A percentile compares a stretch with the other conserved stretches of the same genome.
Conservation (phyloP, 2,113 vertebrate species). For the Poeciliopsis prolifica region DNA sequence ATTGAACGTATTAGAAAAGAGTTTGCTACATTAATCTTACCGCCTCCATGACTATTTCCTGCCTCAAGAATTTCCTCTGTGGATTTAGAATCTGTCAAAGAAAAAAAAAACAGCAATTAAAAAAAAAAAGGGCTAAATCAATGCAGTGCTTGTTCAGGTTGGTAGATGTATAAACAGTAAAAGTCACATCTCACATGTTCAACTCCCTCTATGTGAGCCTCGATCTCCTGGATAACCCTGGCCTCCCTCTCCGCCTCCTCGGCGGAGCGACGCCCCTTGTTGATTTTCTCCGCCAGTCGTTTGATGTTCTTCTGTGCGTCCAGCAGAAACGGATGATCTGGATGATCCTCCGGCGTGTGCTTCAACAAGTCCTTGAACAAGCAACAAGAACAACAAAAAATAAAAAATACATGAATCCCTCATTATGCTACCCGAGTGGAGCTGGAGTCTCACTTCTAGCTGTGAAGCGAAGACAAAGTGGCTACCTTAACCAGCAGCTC, state of each 20-base stretch:
- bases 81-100: constrained; percentile 90
- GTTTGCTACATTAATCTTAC: constrained; percentile 78
- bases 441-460: neutral
- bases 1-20: neutral
- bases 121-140: neutral
- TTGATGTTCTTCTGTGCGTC: constrained; percentile 96
- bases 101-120: constrained; percentile 12
- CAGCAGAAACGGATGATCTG: constrained; percentile 87
- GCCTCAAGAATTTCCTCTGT: constrained; percentile 92
- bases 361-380: constrained; percentile 90
- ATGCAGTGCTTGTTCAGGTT: neutral
- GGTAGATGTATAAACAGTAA: neutral
- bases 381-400: neutral
- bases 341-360: constrained; percentile 95
- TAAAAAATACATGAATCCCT: neutral
- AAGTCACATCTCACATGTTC: constrained; percentile 85
- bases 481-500: constrained; percentile 97
- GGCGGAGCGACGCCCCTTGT: constrained; percentile 92
- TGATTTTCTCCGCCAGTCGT: constrained; percentile 94
- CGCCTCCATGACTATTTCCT: constrained; percentile 97
- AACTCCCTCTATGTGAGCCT: constrained; percentile 97
- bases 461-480: neutral
- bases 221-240: constrained; percentile 96
- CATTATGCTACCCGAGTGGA: neutral
- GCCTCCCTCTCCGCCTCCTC: constrained; percentile 95